Evolutionary conservation across 2,797 vertebrate genomes (phyloP).

Genomic region (Characodon lateralis): DNA sequence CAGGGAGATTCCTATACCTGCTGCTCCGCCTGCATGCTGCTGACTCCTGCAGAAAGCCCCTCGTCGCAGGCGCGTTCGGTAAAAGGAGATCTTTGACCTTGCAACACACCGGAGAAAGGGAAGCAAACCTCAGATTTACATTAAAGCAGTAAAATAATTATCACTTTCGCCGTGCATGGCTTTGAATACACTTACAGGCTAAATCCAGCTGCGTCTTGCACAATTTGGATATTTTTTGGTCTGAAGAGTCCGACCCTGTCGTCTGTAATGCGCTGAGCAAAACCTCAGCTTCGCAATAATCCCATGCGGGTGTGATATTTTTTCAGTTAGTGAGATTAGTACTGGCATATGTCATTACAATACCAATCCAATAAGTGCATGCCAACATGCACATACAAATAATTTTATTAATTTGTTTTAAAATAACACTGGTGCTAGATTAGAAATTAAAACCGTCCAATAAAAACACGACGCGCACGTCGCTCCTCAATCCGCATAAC

Average conservation of each 20-base stretch:
- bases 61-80: constrained; percentile 69
- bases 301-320: background rate
- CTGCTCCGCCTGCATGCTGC: constrained; percentile 74
- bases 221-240: constrained; percentile 11
- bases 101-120: constrained; percentile 60
- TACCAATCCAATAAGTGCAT: constrained; percentile 15
- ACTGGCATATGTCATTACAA: constrained; percentile 48
- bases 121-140: constrained; percentile 60
- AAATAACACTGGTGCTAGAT: constrained; percentile 2
- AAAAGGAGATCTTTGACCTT: constrained; percentile 85
- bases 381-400: background rate
- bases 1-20: constrained; percentile 64
- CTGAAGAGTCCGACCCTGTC: constrained; percentile 14
- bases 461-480: constrained; percentile 19
- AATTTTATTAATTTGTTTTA: constrained; percentile 6
- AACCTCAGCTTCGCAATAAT: constrained; percentile 46
- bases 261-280: constrained; percentile 22
- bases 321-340: constrained; percentile 16
- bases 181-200: constrained; percentile 40
- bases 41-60: constrained; percentile 79
- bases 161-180: constrained; percentile 24
- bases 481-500: constrained; percentile 28
- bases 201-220: constrained; percentile 13
- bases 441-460: constrained; percentile 8
- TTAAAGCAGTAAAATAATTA: constrained; percentile 34